Evolutionary conservation across 2,797 vertebrate genomes (phyloP), one percentile per base, ranked within the genome.

Genomic region (Champsocephalus esox): DNA sequence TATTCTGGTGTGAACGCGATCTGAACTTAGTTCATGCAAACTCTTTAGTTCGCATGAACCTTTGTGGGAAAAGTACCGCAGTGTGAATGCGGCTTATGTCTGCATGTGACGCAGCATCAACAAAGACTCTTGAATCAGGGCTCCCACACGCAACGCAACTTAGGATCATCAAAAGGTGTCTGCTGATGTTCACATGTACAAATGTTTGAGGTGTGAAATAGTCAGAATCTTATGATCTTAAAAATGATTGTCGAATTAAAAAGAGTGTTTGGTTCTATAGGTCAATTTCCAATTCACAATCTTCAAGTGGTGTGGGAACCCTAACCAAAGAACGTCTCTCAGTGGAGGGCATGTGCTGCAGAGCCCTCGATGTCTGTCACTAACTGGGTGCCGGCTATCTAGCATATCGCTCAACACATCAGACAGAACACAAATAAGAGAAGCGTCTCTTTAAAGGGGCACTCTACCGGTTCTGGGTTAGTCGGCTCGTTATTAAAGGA

Each of bases 291-390:
- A 17, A 13, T 7, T 41, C 1, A 28, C 12, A 1, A 16, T 10
- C 55, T 55, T 52, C 9, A 55, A 2, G 3, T 21, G 2, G 19
- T 66, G 70, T 74, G 56, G 50, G 56, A 77, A 32, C 65, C 46
- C 59, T 69, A 48, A 24, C 57, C 49, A 11, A 41, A 60, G 21
- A 59, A 52, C 8, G 1, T 57, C 32, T 16, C n/a, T 34, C 43
- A 55, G 41, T 52, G 16, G 19, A 9, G 24, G 45, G 51, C 62
- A 43, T 57, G 17, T 16, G 6, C 3, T 50, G 38, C 34, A 58
- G 48, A 11, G 3, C 38, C 21, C 48, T 10, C 12, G 16, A 13
- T 46, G 50, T 13, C 34, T 2, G 4, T 21, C 50, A 21, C 34
- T 28, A 12, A 3, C 49, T 16, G 6, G 24, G 9, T 17, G 24